These are phyloP conservation scores for Poecilia picta DNA, from an alignment of 2,797 vertebrate species.

Conservation along the genomic window DNA sequence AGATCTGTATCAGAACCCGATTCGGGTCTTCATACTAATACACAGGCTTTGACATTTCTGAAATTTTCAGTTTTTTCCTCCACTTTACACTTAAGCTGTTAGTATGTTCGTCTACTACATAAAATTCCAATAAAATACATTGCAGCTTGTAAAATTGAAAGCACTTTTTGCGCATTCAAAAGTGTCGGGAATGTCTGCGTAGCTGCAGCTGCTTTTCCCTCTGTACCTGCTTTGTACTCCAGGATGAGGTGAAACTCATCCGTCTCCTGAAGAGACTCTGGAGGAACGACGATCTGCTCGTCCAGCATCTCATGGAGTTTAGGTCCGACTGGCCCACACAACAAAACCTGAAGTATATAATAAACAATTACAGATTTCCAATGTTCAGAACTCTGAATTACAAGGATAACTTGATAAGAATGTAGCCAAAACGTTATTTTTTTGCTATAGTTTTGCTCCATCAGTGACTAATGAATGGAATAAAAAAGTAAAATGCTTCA, in stretches of 20 bases:
- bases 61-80: not conserved
- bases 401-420: not conserved
- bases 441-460: not conserved
- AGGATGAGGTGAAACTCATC: constrained; percentile 98
- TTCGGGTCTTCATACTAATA: too few relatives aligned
- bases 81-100: not conserved
- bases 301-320: constrained; percentile 96
- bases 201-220: not conserved
- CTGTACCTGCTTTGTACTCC: constrained; percentile 90
- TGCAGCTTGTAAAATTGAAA: not conserved
- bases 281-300: constrained; percentile 91
- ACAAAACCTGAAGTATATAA: constrained; percentile 83
- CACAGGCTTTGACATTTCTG: too few relatives aligned
- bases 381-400: not conserved
- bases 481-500: not conserved
- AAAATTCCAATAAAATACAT: not conserved
- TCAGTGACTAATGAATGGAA: not conserved
- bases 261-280: constrained; percentile 91
- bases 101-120: not conserved
- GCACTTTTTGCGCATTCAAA: not conserved
- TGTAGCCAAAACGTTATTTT: not conserved
- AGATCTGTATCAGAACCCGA: too few relatives aligned
- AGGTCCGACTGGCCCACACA: constrained; percentile 95
- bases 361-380: not conserved
- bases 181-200: not conserved